Base-by-base conservation (phyloP, 2,113 vertebrate genomes). In the Calonectris borealis region DNA sequence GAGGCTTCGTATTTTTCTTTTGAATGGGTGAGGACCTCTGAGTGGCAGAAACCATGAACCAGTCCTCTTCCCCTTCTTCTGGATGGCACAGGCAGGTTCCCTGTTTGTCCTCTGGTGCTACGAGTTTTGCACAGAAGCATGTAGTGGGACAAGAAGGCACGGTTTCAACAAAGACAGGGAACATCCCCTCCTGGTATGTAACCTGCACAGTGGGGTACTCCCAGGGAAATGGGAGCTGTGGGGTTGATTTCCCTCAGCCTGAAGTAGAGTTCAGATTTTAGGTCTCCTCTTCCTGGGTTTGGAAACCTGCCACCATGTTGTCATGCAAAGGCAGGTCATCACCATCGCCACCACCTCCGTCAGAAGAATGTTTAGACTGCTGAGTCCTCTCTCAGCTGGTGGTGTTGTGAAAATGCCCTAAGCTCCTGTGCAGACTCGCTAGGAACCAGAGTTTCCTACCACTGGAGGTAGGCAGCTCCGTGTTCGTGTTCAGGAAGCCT, bases 331-430 rank as follows among this genome's bases (percentile, higher is more conserved):
- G 38, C 34, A 58, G 38, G 24, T 38, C 32, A 12, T 75, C 13
- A 11, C 27, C 44, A 54, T 54, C 4, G 5, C 61, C 2, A 0
- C 58, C n/a, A 2, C 1, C 6, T 54, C 46, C 1, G 0, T 22
- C 36, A 64, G 71, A 34, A 38, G 26, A 72, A 55, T 61, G 25
- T 29, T 72, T 71, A 60, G 54, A 48, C 4, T 73, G 2, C 66
- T 52, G 65, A 16, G 31, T 44, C 36, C 11, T 75, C 44, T 64
- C 51, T 62, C 34, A 83, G 70, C 46, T 48, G 34, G 13, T 61
- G 34, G 24, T 62, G 38, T 4, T 38, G 13, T 42, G 26, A 80
- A 85, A 73, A 10, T 46, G 13, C 40, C 32, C 18, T 64, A 70
- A 61, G 18, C 8, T 84, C 34, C 27, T 7, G 42, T 5, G 31